A percentile compares a stretch with the other conserved stretches of the same genome.
phyloP scores from a whole-genome alignment of 2,113 vertebrate species.

The Engystomops pustulosus region DNA sequence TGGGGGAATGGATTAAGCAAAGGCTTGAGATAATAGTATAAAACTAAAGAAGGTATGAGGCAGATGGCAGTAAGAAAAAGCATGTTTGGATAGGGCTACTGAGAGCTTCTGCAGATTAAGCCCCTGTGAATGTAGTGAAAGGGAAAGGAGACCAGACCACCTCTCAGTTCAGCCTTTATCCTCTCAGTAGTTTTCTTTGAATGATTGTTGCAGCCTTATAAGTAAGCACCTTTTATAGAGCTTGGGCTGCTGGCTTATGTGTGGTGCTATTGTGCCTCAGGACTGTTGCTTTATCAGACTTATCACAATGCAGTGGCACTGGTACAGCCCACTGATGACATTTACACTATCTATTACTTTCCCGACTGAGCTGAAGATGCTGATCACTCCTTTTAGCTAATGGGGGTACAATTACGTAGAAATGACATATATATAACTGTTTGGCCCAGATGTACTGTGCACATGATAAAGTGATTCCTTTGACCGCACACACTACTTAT shows the following conservation, averaged over 20 bases:
- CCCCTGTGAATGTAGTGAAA: constrained; percentile 29
- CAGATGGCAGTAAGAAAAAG: constrained; percentile 53
- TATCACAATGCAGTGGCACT: not conserved
- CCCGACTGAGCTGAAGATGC: not conserved
- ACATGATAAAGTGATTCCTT: not conserved
- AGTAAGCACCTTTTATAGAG: constrained; percentile 18
- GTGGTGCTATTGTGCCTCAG: not conserved
- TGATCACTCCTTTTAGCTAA: not conserved
- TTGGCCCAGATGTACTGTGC: not conserved
- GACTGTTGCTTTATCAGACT: not conserved
- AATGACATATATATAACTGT: not conserved
- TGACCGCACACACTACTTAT: not conserved
- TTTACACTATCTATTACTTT: not conserved
- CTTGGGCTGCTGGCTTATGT: not conserved
- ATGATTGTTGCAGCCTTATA: constrained; percentile 27
- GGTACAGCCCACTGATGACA: not conserved
- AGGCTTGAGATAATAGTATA: constrained; percentile 31
- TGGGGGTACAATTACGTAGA: not conserved
- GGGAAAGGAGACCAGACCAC: constrained; percentile 25
- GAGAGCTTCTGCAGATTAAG: constrained; percentile 40
- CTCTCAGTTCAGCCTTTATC: constrained; percentile 27
- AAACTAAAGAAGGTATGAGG: constrained; percentile 23
- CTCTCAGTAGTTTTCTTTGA: constrained; percentile 18
- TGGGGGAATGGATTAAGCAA: constrained; percentile 10
- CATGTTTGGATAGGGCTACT: constrained; percentile 55